Evolutionary conservation across 37 sponge, comb jelly and placozoan species (phyloP).

Genomic region (Bolinopsis microptera): DNA sequence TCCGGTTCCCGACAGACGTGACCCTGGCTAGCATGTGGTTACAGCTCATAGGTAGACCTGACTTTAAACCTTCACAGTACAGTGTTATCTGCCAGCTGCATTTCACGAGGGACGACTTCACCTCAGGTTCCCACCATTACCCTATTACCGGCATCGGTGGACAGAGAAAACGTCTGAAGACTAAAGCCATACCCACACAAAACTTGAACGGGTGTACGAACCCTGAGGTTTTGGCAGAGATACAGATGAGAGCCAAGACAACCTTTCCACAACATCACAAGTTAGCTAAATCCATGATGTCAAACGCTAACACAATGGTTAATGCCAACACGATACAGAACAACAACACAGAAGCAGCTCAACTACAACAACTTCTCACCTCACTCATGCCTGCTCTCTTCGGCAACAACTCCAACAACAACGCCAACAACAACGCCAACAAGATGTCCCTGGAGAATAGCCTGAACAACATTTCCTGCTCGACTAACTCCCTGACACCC

Average conservation of each 20-base stretch:
- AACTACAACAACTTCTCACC: constrained; percentile 20
- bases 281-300: not conserved
- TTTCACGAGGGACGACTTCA: constrained; percentile 37
- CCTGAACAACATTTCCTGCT: not conserved
- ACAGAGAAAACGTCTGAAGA: constrained; percentile 35
- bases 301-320: not conserved
- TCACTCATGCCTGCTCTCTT: constrained; percentile 31
- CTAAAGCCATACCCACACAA: constrained; percentile 41
- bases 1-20: constrained; percentile 26
- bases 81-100: constrained; percentile 54
- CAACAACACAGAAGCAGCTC: not conserved
- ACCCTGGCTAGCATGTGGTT: constrained; percentile 58
- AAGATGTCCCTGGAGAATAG: not conserved
- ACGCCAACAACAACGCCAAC: not conserved
- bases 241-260: constrained; percentile 38
- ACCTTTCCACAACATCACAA: not conserved
- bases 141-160: constrained; percentile 34
- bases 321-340: constrained; percentile 17
- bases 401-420: not conserved
- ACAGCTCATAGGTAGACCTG: constrained; percentile 39
- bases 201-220: constrained; percentile 41
- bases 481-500: not conserved
- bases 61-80: constrained; percentile 47
- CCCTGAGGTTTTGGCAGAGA: constrained; percentile 23
- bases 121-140: constrained; percentile 30